Base-by-base conservation (phyloP, 2,888 invertebrate genomes). In the Troilus luridus region DNA sequence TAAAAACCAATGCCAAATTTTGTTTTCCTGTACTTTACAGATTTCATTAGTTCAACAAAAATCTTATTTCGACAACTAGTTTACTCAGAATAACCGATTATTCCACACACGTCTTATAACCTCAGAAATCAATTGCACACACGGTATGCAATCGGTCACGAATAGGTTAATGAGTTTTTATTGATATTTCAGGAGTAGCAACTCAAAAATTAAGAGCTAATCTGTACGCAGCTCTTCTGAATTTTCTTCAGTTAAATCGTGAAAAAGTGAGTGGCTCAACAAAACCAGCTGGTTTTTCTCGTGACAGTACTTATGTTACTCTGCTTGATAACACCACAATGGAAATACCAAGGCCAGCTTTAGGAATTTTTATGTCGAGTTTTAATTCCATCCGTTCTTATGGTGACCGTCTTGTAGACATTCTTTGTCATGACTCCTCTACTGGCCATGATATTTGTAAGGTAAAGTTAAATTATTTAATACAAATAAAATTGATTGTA, bases 391-490 rank as follows among this genome's bases (percentile, higher is more conserved):
- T 92, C 14, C 88, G 92, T 81, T 95, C 96, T 9, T 98, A 97
- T 93, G 98, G 98, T 0, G 97, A 97, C 92, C 96, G 96, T 93
- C 94, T 98, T 88, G 96, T 98, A 93, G 96, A 97, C 93, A 96
- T 96, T 64, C 94, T 98, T 90, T 98, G 98, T 93, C 96, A 97
- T 91, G 98, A 98, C 94, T 97, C 97, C 92, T 97, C 97, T 17
- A 97, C 97, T 1, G 98, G 98, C 0, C 98, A 98, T 93, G 98
- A 98, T 93, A 97, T 98, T 19, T 98, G 98, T 93, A 96, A 98
- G 93, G 95, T 95, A 81, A 85, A 56, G 54, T 58, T 56, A 56
- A 85, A 85, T 85, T 56, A 85, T 81, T 7, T 54, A 9, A 5
- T 81, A 17, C 41, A 0, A 17, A n/a, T 85, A 7, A 54, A 54